phyloP scores from a whole-genome alignment of 1,140 invertebrate genomes.

The Dreissena polymorpha region DNA sequence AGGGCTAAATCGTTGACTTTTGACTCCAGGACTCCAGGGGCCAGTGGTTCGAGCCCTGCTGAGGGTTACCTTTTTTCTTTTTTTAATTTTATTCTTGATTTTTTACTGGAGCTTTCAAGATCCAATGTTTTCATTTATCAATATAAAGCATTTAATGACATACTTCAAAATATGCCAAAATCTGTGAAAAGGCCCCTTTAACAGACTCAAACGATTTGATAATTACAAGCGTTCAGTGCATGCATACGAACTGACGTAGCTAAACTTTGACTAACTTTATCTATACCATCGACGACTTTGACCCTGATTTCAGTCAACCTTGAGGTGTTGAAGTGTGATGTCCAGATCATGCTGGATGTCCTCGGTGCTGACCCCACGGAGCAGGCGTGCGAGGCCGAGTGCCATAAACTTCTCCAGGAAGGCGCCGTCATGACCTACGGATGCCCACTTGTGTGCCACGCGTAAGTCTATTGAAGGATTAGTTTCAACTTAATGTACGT shows the following conservation, averaged over 20 bases:
- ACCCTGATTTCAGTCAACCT: conserved; percentile 22
- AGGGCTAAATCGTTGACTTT: too few relatives aligned
- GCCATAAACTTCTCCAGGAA: background rate
- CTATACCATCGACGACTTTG: background rate
- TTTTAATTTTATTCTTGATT: too few relatives aligned
- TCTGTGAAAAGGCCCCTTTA: too few relatives aligned
- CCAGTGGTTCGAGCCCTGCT: too few relatives aligned
- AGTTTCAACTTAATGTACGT: background rate
- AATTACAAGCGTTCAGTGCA: background rate
- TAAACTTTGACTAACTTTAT: background rate
- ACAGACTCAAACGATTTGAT: background rate
- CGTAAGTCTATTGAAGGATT: background rate
- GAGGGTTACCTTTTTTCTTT: too few relatives aligned
- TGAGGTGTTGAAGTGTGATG: conserved; percentile 31
- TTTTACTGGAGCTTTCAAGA: too few relatives aligned
- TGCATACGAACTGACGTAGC: background rate
- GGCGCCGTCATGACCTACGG: conserved; percentile 14
- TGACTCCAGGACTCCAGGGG: too few relatives aligned
- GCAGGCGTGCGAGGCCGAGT: conserved; percentile 19
- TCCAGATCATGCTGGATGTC: conserved; percentile 40
- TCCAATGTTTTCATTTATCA: too few relatives aligned
- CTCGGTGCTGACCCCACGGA: conserved; percentile 34
- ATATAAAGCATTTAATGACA: too few relatives aligned
- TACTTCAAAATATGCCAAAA: too few relatives aligned
- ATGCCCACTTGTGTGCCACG: conserved; percentile 42